A percentile compares a stretch with the other conserved stretches of the same genome.
Evolutionary conservation across 2,113 vertebrate species (phyloP).

Genomic region (Pygathrix nemaeus): DNA sequence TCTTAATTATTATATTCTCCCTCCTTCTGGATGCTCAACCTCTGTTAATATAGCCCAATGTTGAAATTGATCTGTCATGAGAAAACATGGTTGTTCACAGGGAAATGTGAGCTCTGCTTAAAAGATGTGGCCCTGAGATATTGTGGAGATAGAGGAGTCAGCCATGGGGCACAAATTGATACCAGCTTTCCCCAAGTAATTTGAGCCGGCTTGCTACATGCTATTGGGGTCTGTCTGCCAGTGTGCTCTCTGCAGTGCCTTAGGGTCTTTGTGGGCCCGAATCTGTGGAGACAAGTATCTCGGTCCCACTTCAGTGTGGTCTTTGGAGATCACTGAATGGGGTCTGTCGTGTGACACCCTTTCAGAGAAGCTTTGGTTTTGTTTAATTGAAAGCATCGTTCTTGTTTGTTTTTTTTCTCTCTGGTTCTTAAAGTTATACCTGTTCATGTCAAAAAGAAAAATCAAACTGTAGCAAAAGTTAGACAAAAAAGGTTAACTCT

Average conservation of each 20-base stretch:
- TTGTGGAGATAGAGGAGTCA: background rate
- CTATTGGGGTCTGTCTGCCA: background rate
- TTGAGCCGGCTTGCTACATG: background rate
- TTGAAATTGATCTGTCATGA: background rate
- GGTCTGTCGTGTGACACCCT: background rate
- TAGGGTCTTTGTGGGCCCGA: accelerated
- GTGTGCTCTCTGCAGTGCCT: background rate
- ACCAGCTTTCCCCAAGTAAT: background rate
- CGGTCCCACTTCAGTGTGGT: background rate
- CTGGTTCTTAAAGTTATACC: background rate
- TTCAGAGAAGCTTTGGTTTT: background rate
- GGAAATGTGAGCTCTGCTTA: background rate
- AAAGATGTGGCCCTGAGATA: background rate
- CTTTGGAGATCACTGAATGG: background rate
- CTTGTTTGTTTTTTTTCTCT: background rate
- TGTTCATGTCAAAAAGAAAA: background rate
- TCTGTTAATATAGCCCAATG: background rate
- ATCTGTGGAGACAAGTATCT: too few relatives aligned
- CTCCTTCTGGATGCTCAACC: background rate
- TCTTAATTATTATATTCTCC: background rate
- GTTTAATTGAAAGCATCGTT: background rate
- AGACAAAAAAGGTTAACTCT: background rate
- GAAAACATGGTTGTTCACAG: background rate
- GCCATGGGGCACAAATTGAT: accelerated
- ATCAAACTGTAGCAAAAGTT: background rate